Evolutionary conservation across 2,888 invertebrate species (phyloP).

Genomic region (Bedellia somnulentella): DNA sequence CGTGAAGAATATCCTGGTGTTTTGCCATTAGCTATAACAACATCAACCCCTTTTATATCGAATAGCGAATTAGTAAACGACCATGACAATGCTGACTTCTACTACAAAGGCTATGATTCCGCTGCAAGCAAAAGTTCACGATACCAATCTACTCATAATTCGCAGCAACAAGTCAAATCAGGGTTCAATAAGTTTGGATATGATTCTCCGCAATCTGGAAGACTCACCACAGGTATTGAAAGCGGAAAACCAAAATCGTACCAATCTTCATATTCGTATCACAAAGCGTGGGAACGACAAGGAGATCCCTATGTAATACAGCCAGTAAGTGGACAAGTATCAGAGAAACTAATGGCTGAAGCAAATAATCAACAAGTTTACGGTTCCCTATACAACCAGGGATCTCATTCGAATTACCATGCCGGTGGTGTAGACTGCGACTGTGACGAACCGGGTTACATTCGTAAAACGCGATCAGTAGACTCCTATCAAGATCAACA

Average conservation of each 20-base stretch:
- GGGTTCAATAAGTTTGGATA: constrained; percentile 12
- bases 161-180: constrained; percentile 16
- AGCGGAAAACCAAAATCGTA: constrained; percentile 39
- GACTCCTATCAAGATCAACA: constrained; percentile 1
- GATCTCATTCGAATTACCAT: constrained; percentile 19
- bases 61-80: constrained; percentile 35
- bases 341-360: constrained; percentile 25
- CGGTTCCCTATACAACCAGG: no score
- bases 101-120: constrained; percentile 21
- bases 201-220: constrained; percentile 11
- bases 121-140: constrained; percentile 21
- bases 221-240: constrained; percentile 14
- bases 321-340: constrained; percentile 23
- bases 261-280: constrained; percentile 51
- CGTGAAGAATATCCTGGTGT: constrained; percentile 25
- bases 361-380: no score
- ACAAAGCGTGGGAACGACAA: constrained; percentile 54
- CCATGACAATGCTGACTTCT: constrained; percentile 2
- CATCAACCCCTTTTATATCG: constrained; percentile 20
- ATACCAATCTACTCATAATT: constrained; percentile 19
- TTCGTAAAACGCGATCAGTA: constrained; percentile 28
- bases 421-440: constrained; percentile 18
- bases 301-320: constrained; percentile 50
- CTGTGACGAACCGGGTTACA: constrained; percentile 29
- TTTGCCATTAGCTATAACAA: constrained; percentile 17